Conservation (phyloP, 2,113 vertebrate species). For the Macquaria ambigua region DNA sequence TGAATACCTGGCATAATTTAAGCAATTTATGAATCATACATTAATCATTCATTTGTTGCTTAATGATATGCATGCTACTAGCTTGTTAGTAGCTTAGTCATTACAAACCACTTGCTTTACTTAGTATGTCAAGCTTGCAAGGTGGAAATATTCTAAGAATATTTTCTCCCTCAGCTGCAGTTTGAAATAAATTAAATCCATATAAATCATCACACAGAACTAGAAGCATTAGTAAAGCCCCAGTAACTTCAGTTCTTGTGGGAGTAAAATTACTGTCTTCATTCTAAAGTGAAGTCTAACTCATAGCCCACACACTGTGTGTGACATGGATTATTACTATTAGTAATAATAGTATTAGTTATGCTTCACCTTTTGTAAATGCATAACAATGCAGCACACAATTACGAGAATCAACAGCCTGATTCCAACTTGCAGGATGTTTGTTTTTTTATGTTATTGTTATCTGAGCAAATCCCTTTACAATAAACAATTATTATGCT, state of each 20-base stretch:
- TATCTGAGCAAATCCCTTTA: neutral
- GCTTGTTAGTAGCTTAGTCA: constrained; percentile 2
- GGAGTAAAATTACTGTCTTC: constrained; percentile 10
- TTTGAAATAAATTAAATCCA: constrained; percentile 6
- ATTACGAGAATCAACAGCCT: neutral
- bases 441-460: neutral
- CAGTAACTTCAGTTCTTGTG: neutral
- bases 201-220: constrained; percentile 1
- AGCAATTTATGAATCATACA: constrained; percentile 20
- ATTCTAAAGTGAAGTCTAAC: constrained; percentile 12
- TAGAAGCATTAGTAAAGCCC: neutral
- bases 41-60: constrained; percentile 14
- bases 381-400: neutral
- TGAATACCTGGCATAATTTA: neutral
- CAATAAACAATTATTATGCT: neutral
- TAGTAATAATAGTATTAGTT: too few relatives aligned
- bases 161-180: neutral
- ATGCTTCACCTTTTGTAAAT: neutral
- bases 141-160: neutral
- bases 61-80: constrained; percentile 21
- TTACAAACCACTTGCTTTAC: constrained; percentile 3
- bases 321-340: neutral
- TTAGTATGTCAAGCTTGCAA: neutral
- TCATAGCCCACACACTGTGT: constrained; percentile 2
- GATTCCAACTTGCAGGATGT: too few relatives aligned